Percentiles rank a stretch among this genome's conserved stretches.
Conservation (phyloP, 2,113 vertebrate species). For the Rhea americana region DNA sequence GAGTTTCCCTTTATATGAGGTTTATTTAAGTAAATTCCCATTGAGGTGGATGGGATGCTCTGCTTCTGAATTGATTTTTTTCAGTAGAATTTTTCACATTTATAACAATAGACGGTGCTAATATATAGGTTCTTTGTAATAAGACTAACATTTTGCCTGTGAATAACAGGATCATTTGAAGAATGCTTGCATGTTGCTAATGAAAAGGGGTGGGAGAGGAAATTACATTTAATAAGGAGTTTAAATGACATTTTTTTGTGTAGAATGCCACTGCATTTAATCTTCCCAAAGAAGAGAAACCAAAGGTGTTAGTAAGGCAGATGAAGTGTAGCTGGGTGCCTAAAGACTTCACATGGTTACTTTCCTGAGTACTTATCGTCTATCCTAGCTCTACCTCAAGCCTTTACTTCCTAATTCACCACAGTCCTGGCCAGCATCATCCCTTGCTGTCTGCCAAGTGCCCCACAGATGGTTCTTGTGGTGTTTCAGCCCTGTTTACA, state of each 20-base stretch:
- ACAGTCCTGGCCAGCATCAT: background rate
- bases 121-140: background rate
- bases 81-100: background rate
- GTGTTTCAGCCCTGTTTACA: background rate
- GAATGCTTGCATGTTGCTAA: constrained; percentile 45
- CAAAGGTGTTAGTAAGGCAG: background rate
- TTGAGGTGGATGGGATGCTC: background rate
- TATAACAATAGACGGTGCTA: constrained; percentile 6
- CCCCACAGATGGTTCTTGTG: background rate
- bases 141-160: background rate
- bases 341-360: background rate
- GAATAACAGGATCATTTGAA: constrained; percentile 37
- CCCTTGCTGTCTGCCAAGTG: background rate
- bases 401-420: accelerated
- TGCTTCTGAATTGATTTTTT: constrained; percentile 28
- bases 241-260: constrained; percentile 56
- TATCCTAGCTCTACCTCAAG: background rate
- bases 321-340: background rate
- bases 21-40: constrained; percentile 28
- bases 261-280: background rate
- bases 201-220: constrained; percentile 50
- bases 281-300: constrained; percentile 12
- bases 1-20: background rate
- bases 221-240: constrained; percentile 63
- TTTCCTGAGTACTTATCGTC: accelerated